Percentiles rank a stretch among this genome's conserved stretches.
These are phyloP conservation scores for Microctenopoma stevenorrisi DNA, from an alignment of 2,797 vertebrate genomes.

Conservation along the genomic window DNA sequence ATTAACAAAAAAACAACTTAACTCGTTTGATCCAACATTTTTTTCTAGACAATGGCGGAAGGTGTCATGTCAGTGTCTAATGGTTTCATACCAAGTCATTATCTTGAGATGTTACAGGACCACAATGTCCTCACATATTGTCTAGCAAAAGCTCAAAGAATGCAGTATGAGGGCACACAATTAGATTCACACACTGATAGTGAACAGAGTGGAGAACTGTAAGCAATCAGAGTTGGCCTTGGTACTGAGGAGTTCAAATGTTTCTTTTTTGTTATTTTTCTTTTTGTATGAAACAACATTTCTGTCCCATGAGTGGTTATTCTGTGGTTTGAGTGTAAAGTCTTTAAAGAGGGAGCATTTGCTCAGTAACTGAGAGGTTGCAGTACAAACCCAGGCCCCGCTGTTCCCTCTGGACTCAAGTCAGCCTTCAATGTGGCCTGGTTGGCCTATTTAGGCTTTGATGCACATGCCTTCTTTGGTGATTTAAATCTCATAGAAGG, in stretches of 20 bases:
- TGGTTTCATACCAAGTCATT: constrained; percentile 36
- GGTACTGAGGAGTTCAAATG: constrained; percentile 33
- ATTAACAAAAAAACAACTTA: constrained; percentile 20
- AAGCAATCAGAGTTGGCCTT: constrained; percentile 51
- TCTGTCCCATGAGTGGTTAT: constrained; percentile 51
- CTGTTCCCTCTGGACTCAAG: constrained; percentile 36
- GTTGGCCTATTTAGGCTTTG: constrained; percentile 25
- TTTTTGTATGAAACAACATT: constrained; percentile 58
- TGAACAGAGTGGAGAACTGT: constrained; percentile 51
- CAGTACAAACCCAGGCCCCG: constrained; percentile 19
- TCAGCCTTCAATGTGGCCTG: constrained; percentile 24
- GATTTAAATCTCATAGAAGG: constrained; percentile 39
- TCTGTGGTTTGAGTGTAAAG: constrained; percentile 56
- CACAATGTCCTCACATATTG: constrained; percentile 5
- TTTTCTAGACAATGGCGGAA: constrained; percentile 9
- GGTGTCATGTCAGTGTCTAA: background rate
- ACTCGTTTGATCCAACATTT: constrained; percentile 20
- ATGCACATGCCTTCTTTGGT: constrained; percentile 31
- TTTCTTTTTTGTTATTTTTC: constrained; percentile 37
- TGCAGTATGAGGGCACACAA: constrained; percentile 25
- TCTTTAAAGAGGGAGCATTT: constrained; percentile 62
- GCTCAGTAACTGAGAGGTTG: constrained; percentile 55
- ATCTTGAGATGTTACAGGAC: constrained; percentile 42
- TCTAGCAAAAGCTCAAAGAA: constrained; percentile 33
- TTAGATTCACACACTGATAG: constrained; percentile 49